Conservation (phyloP, 1,140 invertebrate genomes). For the Caenorhabditis brenneri region DNA sequence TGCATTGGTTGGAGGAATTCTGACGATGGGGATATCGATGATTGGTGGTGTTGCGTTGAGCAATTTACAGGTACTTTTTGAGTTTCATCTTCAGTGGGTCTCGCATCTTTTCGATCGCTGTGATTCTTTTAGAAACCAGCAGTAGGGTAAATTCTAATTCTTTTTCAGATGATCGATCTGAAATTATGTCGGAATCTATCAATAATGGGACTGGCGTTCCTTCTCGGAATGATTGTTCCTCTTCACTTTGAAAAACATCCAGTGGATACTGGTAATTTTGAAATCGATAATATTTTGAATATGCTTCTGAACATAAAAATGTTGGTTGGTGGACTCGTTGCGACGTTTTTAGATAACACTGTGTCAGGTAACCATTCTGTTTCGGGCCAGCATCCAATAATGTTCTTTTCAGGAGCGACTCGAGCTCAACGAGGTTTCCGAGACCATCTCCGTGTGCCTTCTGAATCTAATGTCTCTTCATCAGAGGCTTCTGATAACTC, state of each 20-base stretch:
- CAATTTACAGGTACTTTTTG: constrained; percentile 46
- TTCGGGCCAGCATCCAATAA: too few species aligned
- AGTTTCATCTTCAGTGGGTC: too few species aligned
- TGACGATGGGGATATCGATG: constrained; percentile 52
- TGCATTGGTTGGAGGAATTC: constrained; percentile 51
- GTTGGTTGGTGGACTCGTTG: constrained; percentile 72
- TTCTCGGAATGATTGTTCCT: constrained; percentile 47
- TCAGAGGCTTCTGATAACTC: background rate
- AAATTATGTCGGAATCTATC: constrained; percentile 49
- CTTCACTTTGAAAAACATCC: constrained; percentile 49
- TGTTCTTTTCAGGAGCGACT: constrained; percentile 38
- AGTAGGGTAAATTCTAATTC: background rate
- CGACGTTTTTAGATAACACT: constrained; percentile 72
- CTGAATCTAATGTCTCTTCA: background rate
- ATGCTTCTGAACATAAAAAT: constrained; percentile 72
- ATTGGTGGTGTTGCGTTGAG: constrained; percentile 51
- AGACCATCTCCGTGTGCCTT: background rate
- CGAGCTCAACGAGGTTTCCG: constrained; percentile 41
- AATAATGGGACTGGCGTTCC: constrained; percentile 51
- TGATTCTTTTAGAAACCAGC: background rate
- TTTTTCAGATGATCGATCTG: constrained; percentile 48
- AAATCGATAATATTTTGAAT: constrained; percentile 68
- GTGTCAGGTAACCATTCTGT: constrained; percentile 65
- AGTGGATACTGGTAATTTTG: constrained; percentile 34
- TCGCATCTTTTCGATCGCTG: too few species aligned